Conservation (phyloP, 2,113 vertebrate genomes). For the Philantomba maxwellii region DNA sequence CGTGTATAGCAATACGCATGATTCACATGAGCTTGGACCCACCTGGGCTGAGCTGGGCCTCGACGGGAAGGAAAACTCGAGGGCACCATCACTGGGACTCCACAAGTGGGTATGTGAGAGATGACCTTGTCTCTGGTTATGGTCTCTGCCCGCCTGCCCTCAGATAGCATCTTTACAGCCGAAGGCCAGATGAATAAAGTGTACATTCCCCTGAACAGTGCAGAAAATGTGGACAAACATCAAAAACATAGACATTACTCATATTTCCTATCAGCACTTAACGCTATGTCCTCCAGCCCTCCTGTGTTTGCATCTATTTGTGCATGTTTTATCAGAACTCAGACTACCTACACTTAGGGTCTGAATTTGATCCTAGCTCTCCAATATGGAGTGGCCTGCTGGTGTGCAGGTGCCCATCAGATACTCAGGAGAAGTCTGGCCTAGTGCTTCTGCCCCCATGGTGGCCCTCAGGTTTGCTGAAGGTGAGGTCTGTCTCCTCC, state of each 20-base stretch:
- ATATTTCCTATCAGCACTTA: not conserved
- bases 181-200: not conserved
- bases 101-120: not conserved
- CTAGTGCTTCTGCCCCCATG: accelerated
- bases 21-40: not conserved
- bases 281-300: not conserved
- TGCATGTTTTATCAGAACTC: not conserved
- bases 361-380: not conserved
- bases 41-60: not conserved
- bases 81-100: not conserved
- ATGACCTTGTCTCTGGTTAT: not conserved
- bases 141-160: not conserved
- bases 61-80: not conserved
- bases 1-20: not conserved
- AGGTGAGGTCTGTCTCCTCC: not conserved
- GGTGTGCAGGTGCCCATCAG: no score
- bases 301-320: not conserved
- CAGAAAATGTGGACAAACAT: not conserved
- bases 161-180: not conserved
- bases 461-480: not conserved
- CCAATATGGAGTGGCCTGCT: not conserved
- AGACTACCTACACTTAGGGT: not conserved
- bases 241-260: not conserved
- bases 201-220: not conserved
- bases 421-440: no score